Conservation (phyloP, 2,888 invertebrate genomes). For the Zygogramma bicolorata region DNA sequence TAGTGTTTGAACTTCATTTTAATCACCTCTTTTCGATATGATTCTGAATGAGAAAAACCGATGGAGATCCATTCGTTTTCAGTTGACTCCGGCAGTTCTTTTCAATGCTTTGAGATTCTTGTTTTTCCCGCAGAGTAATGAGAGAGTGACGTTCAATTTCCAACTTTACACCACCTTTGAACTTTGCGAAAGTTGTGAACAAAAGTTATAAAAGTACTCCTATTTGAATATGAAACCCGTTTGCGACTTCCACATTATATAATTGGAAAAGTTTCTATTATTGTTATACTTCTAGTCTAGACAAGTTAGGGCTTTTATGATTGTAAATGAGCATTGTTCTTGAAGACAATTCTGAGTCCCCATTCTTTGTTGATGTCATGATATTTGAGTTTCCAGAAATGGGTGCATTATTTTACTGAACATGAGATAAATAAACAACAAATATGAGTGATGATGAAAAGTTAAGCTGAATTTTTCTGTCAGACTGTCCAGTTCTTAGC, state of each 20-base stretch:
- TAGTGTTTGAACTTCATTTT: too few species aligned
- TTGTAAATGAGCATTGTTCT: not conserved
- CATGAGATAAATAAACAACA: too few species aligned
- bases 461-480: too few species aligned
- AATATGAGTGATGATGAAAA: too few species aligned
- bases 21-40: too few species aligned
- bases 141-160: not conserved
- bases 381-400: too few species aligned
- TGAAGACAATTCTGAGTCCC: not conserved
- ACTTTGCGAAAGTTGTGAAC: not conserved
- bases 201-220: not conserved
- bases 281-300: not conserved
- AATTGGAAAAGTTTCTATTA: conserved; percentile 9
- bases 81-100: not conserved
- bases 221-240: not conserved
- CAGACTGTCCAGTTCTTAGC: too few species aligned
- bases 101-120: too few species aligned
- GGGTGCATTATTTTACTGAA: too few species aligned
- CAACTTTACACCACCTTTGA: not conserved
- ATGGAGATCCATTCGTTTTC: not conserved
- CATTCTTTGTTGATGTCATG: not conserved
- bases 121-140: too few species aligned
- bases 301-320: not conserved
- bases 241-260: not conserved
- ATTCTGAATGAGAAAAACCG: not conserved